Conservation (phyloP, 1,140 invertebrate species). For the Pseudomyrmex flavicornis region DNA sequence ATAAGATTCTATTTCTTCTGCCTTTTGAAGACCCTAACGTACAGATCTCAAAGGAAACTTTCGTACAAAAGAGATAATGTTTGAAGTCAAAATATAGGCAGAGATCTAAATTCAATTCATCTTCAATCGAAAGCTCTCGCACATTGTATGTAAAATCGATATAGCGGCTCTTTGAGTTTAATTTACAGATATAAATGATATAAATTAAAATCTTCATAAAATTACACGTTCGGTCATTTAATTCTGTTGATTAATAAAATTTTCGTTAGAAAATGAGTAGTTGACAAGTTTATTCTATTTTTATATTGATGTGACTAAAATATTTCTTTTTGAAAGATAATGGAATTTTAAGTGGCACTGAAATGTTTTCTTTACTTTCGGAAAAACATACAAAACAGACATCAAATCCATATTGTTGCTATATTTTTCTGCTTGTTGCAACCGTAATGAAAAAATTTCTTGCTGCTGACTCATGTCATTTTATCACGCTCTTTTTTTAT, state of each 20-base stretch:
- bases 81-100: constrained; percentile 21
- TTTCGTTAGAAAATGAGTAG: constrained; percentile 5
- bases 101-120: constrained; percentile 23
- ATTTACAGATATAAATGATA: constrained; percentile 21
- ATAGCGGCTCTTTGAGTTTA: constrained; percentile 14
- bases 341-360: constrained; percentile 12
- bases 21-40: not conserved
- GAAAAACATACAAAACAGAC: not conserved
- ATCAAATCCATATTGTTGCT: not conserved
- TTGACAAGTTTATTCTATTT: not conserved
- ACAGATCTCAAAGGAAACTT: constrained; percentile 17
- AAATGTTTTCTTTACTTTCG: constrained; percentile 13
- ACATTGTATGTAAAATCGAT: not conserved
- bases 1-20: not conserved
- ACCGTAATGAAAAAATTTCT: constrained; percentile 62
- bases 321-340: not conserved
- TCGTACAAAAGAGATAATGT: constrained; percentile 1
- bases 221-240: constrained; percentile 10
- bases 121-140: constrained; percentile 4
- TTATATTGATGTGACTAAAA: not conserved
- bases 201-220: constrained; percentile 33
- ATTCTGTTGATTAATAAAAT: not conserved
- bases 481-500: constrained; percentile 38
- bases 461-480: constrained; percentile 35
- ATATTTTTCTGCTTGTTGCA: constrained; percentile 45